phyloP scores from a whole-genome alignment of 2,113 vertebrate species.

The Condylura cristata region DNA sequence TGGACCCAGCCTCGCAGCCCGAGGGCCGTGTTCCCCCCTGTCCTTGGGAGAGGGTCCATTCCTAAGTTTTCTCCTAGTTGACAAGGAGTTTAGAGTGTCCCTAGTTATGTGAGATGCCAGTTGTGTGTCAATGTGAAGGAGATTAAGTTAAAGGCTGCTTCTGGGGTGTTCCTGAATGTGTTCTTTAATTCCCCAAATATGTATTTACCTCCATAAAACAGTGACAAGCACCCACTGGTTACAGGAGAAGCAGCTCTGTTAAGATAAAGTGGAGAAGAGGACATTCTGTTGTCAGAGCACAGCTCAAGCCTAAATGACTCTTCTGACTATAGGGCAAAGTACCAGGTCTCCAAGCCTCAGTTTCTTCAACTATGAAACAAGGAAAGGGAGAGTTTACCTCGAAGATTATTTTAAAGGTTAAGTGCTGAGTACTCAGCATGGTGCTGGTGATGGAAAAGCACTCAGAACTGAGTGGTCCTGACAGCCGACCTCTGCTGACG shows the following conservation, averaged over 20 bases:
- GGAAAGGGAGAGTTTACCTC: neutral
- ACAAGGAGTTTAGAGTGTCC: neutral
- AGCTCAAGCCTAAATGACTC: neutral
- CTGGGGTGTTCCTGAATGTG: neutral
- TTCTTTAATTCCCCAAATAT: neutral
- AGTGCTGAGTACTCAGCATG: neutral
- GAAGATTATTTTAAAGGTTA: neutral
- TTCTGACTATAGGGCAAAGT: neutral
- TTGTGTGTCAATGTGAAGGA: neutral
- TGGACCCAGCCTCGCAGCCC: neutral
- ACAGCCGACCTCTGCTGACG: neutral
- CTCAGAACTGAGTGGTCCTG: neutral
- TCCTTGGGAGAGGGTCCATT: neutral
- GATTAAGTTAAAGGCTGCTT: neutral
- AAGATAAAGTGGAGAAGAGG: neutral
- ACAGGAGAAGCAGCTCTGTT: neutral
- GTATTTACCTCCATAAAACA: neutral
- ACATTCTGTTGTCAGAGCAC: neutral
- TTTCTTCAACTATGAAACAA: neutral
- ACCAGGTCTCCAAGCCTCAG: neutral
- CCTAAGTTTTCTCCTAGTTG: neutral
- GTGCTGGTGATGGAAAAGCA: neutral
- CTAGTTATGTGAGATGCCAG: neutral
- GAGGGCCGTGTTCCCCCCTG: neutral
- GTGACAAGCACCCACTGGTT: neutral